phyloP scores from a whole-genome alignment of 2,888 invertebrate species.

The Eilema griseolum region DNA sequence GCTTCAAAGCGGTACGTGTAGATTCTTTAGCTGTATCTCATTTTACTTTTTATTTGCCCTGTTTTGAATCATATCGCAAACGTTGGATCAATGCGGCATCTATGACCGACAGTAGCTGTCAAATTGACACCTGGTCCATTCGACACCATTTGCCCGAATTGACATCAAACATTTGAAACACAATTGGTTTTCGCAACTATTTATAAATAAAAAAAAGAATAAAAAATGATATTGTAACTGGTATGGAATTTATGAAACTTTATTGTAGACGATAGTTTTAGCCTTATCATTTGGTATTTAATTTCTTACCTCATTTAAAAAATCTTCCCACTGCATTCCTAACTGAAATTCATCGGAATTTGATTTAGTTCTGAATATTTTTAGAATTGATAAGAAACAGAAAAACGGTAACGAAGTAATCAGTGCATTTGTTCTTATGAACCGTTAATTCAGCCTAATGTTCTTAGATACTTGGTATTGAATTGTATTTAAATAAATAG shows the following conservation, averaged over 20 bases:
- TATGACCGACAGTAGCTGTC: conserved; percentile 58
- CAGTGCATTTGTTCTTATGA: not conserved
- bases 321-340: not conserved
- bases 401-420: not conserved
- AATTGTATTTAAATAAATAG: no score
- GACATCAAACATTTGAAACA: conserved; percentile 33
- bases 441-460: not conserved
- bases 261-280: not conserved
- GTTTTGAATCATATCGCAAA: conserved; percentile 44
- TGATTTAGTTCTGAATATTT: not conserved
- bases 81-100: conserved; percentile 45
- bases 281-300: not conserved
- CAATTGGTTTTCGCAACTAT: conserved; percentile 24
- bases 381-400: not conserved
- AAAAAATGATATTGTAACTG: not conserved
- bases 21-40: not conserved
- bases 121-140: conserved; percentile 64
- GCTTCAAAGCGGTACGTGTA: not conserved
- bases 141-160: conserved; percentile 47
- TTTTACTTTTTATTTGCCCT: conserved; percentile 39
- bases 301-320: not conserved
- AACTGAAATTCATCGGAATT: not conserved
- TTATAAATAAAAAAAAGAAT: conserved; percentile 5
- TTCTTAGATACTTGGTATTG: not conserved
- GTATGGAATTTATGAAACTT: not conserved